These are phyloP conservation scores for Microctenopoma steveboyesi DNA, from an alignment of 2,797 vertebrate species.

Conservation along the genomic window DNA sequence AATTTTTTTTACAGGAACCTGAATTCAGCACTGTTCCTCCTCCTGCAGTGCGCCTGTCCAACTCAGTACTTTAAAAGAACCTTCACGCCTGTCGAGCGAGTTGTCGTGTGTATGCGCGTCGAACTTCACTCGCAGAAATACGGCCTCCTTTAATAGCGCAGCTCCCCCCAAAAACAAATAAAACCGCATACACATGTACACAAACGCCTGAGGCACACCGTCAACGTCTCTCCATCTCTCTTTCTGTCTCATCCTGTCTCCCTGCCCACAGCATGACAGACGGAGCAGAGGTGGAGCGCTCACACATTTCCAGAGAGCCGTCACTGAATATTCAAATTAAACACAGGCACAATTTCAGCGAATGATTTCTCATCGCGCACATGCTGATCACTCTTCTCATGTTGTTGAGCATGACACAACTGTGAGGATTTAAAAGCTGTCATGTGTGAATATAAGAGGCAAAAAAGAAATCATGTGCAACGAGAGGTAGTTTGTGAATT, in stretches of 20 bases:
- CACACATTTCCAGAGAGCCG: slow-evolving; percentile 35
- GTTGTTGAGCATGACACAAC: neutral
- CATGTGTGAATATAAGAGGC: neutral
- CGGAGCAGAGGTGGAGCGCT: slow-evolving; percentile 49
- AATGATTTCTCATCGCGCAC: neutral
- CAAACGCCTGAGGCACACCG: neutral
- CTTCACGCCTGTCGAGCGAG: neutral
- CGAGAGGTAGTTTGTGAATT: too few species aligned
- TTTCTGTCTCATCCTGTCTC: neutral
- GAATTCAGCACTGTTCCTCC: neutral
- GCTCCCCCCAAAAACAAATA: slow-evolving; percentile 6
- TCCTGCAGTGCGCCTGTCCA: slow-evolving; percentile 26
- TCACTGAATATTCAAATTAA: slow-evolving; percentile 38
- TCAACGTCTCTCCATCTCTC: neutral
- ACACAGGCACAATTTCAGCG: neutral
- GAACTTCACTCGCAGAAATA: slow-evolving; percentile 5
- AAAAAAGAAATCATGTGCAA: too few species aligned
- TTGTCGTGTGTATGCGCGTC: neutral
- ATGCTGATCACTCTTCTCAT: neutral
- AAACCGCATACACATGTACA: neutral
- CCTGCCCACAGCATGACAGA: slow-evolving; percentile 35
- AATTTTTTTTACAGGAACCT: too few species aligned
- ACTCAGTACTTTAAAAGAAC: too few species aligned
- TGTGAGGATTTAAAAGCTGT: neutral
- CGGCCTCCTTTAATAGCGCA: neutral